Conservation (phyloP, 2,113 vertebrate genomes). For the Ophiodon elongatus region DNA sequence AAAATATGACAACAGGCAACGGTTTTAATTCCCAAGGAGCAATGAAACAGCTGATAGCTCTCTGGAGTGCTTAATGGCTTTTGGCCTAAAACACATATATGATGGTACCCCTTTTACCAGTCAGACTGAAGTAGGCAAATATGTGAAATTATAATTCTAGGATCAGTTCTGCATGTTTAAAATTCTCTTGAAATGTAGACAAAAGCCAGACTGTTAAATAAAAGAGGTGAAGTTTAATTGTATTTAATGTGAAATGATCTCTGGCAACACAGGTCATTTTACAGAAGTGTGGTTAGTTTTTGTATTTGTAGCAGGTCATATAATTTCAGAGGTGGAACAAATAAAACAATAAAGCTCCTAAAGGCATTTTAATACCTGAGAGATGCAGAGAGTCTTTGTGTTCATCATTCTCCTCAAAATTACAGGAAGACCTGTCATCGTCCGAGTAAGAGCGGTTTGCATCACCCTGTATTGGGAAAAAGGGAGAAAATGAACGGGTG, state of each 20-base stretch:
- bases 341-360: constrained; percentile 18
- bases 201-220: neutral
- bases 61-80: neutral
- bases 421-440: constrained; percentile 94
- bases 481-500: neutral
- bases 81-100: neutral
- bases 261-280: no score
- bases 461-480: constrained; percentile 87
- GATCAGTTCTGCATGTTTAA: neutral
- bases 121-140: neutral
- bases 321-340: neutral
- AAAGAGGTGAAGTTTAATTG: neutral
- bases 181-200: constrained; percentile 3
- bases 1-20: neutral
- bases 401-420: constrained; percentile 92
- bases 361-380: constrained; percentile 82
- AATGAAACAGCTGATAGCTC: neutral
- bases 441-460: constrained; percentile 97
- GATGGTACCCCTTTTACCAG: neutral
- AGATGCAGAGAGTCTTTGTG: constrained; percentile 88
- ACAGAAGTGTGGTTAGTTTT: no score
- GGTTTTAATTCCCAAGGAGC: neutral
- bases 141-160: neutral
- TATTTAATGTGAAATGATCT: neutral
- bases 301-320: no score